Conservation (phyloP, 2,113 vertebrate species). For the Tachysurus fulvidraco region DNA sequence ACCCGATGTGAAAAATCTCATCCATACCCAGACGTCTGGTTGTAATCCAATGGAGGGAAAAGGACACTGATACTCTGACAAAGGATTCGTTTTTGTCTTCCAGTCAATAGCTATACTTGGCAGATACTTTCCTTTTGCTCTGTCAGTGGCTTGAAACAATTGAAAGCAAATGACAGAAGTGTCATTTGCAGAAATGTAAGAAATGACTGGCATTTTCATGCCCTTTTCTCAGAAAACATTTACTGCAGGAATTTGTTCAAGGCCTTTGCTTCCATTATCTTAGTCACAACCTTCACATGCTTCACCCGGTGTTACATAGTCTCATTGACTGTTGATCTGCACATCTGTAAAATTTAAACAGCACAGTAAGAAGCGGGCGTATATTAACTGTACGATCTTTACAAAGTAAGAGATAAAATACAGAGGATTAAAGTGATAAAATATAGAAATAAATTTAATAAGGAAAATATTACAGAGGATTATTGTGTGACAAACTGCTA, state of each 20-base stretch:
- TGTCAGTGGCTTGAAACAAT: not conserved
- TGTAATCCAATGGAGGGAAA: conserved; percentile 1
- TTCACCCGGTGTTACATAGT: not conserved
- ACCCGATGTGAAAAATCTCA: conserved; percentile 4
- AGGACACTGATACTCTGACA: not conserved
- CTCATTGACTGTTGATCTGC: not conserved
- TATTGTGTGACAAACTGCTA: not conserved
- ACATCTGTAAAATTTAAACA: not conserved
- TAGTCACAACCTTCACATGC: not conserved
- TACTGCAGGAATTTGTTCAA: not conserved
- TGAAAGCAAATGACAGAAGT: not conserved
- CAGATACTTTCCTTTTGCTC: not conserved
- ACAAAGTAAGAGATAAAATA: not conserved
- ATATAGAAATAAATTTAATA: too few species aligned
- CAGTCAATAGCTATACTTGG: conserved; percentile 9
- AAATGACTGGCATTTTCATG: conserved; percentile 40
- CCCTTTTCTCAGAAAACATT: conserved; percentile 17
- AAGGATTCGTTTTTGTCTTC: not conserved
- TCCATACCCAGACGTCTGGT: not conserved
- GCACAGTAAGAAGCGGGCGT: not conserved
- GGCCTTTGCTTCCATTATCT: conserved; percentile 3
- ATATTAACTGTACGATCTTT: too few species aligned
- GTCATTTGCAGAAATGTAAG: conserved; percentile 4
- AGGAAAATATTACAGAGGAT: not conserved
- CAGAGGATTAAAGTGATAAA: too few species aligned